Evolutionary conservation across 2,888 invertebrate genomes (phyloP).

Genomic region (Eledona agricola): DNA sequence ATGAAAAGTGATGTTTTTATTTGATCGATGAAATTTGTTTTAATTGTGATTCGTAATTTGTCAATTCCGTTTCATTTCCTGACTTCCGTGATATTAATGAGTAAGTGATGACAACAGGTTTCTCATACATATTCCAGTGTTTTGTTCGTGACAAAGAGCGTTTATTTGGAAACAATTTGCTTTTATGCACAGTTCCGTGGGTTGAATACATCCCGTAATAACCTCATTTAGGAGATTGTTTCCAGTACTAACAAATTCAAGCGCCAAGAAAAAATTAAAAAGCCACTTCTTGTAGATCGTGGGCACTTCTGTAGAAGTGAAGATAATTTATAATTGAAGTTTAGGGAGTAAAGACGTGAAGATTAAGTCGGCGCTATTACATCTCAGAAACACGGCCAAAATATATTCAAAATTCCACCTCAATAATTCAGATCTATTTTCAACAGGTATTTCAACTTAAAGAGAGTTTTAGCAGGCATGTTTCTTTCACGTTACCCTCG

Average conservation of each 20-base stretch:
- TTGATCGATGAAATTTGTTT: constrained; percentile 1
- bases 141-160: constrained; percentile 29
- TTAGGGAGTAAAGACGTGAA: not conserved
- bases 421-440: constrained; percentile 35
- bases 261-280: constrained; percentile 14
- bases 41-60: constrained; percentile 13
- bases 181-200: constrained; percentile 29
- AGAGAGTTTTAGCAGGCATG: constrained; percentile 22
- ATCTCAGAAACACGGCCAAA: constrained; percentile 17
- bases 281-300: not conserved
- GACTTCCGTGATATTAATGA: constrained; percentile 23
- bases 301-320: constrained; percentile 1
- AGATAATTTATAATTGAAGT: constrained; percentile 3
- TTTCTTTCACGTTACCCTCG: constrained; percentile 26
- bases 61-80: constrained; percentile 26
- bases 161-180: constrained; percentile 30
- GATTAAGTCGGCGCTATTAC: constrained; percentile 6
- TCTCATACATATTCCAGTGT: constrained; percentile 29
- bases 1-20: too few relatives aligned
- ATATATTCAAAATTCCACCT: constrained; percentile 34
- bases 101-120: constrained; percentile 27
- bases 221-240: constrained; percentile 27
- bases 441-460: constrained; percentile 31
- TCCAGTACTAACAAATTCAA: constrained; percentile 6
- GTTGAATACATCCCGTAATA: constrained; percentile 26